phyloP scores from a whole-genome alignment of 1,140 invertebrate species.

The Aplysia californica region DNA sequence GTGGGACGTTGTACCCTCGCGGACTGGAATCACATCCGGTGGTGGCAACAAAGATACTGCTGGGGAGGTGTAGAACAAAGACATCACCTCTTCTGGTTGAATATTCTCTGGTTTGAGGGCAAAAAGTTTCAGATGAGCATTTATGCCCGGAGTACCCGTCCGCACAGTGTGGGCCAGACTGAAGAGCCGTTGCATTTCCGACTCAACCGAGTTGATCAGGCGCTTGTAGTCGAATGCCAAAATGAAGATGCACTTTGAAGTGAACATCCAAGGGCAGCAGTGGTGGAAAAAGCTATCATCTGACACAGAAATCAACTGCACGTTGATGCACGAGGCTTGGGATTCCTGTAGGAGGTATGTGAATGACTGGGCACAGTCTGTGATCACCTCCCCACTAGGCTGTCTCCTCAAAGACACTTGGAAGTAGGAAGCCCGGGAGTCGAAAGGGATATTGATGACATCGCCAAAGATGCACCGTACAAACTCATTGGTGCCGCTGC shows the following conservation, averaged over 20 bases:
- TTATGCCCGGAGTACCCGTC: not conserved
- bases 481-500: constrained; percentile 4
- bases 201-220: not conserved
- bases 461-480: not conserved
- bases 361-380: constrained; percentile 1
- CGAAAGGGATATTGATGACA: not conserved
- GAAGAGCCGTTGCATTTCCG: not conserved
- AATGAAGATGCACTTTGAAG: constrained; percentile 9
- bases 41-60: not conserved
- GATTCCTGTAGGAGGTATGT: not conserved
- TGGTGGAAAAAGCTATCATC: constrained; percentile 23
- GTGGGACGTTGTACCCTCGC: not conserved
- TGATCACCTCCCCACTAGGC: not conserved
- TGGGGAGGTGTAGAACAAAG: constrained; percentile 15
- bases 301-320: constrained; percentile 4
- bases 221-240: constrained; percentile 17
- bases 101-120: not conserved
- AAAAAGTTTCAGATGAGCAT: not conserved
- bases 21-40: not conserved
- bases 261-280: constrained; percentile 24
- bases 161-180: constrained; percentile 9
- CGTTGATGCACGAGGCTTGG: not conserved
- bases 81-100: not conserved
- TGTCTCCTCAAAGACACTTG: not conserved
- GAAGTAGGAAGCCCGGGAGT: not conserved